Base-by-base conservation (phyloP, 2,888 invertebrate species). In the Spilosoma lubricipeda region DNA sequence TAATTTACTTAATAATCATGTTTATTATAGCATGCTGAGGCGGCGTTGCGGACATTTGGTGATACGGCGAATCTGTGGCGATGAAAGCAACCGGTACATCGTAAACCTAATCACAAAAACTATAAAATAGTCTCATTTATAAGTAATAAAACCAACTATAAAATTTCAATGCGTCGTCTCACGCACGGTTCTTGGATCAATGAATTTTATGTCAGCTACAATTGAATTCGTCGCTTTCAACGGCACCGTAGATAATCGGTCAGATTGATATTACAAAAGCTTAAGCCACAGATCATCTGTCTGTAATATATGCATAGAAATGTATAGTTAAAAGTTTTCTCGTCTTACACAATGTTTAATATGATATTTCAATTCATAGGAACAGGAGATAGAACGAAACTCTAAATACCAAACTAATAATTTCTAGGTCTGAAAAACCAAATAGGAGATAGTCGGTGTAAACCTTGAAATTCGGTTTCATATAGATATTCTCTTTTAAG, bases 101-200 rank as follows among this genome's bases (percentile, higher is more conserved):
- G 87, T 95, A 92, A 93, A 94, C 85, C 89, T 92, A 92, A 94
- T 93, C 93, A 93, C 90, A 88, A 87, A 87, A 90, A 90, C 92
- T 90, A 93, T 94, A 93, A 93, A 93, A 94, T 91, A 89, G 91
- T 90, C 94, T 94, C 93, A 94, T 95, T 94, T 94, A 92, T 90
- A 91, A 86, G 90, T 92, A 92, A 94, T 94, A 94, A 95, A 95
- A 91, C 86, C 87, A 88, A 91, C 93, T 91, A 93, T 94, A 94
- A 94, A 95, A 90, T 88, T 91, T 92, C 91, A 92, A 93, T 92
- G 91, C 88, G 88, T 87, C 90, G 91, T 91, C 92, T 93, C 92
- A 91, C 90, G 91, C 90, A 89, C 89, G 90, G 89, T 84, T 90
- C 92, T 90, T 90, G 90, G 90, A 87, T 92, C 92, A 94, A 93